Conservation (phyloP, 2,113 vertebrate genomes). For the Tenebrosternarchus preto region DNA sequence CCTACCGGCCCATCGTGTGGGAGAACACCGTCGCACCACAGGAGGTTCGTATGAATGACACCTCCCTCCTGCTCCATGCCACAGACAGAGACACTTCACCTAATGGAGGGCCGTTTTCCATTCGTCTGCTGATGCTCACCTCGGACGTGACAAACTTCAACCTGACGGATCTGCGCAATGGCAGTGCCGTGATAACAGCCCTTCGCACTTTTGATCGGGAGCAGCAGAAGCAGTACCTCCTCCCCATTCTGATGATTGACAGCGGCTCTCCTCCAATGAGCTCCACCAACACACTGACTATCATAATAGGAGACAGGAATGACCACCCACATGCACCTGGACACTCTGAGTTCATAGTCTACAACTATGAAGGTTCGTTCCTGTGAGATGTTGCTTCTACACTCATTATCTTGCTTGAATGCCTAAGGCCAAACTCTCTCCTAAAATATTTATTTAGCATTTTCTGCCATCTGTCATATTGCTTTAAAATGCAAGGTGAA, state of each 20-base stretch:
- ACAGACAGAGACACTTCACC: conserved; percentile 77
- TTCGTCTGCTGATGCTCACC: conserved; percentile 72
- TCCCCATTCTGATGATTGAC: conserved; percentile 83
- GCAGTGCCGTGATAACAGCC: conserved; percentile 78
- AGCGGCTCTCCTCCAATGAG: conserved; percentile 83
- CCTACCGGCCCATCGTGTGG: conserved; percentile 82
- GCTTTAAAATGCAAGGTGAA: conserved; percentile 55
- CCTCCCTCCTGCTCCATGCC: conserved; percentile 77
- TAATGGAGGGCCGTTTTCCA: conserved; percentile 81
- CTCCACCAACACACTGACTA: conserved; percentile 81
- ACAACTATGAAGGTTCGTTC: conserved; percentile 80
- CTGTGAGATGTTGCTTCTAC: conserved; percentile 44
- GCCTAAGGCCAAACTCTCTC: conserved; percentile 48
- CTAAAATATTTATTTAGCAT: conserved; percentile 65
- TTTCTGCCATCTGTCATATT: conserved; percentile 63
- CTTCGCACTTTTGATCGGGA: conserved; percentile 84
- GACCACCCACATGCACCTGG: conserved; percentile 86
- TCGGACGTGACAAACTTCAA: conserved; percentile 73
- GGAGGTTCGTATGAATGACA: conserved; percentile 78
- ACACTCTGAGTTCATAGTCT: conserved; percentile 81
- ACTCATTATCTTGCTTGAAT: conserved; percentile 59
- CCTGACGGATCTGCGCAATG: conserved; percentile 81
- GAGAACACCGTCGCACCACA: conserved; percentile 82
- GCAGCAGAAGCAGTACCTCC: conserved; percentile 76
- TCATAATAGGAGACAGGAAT: conserved; percentile 83